Evolutionary conservation across 1,140 invertebrate genomes (phyloP).

Genomic region (Choristoneura fumiferana): DNA sequence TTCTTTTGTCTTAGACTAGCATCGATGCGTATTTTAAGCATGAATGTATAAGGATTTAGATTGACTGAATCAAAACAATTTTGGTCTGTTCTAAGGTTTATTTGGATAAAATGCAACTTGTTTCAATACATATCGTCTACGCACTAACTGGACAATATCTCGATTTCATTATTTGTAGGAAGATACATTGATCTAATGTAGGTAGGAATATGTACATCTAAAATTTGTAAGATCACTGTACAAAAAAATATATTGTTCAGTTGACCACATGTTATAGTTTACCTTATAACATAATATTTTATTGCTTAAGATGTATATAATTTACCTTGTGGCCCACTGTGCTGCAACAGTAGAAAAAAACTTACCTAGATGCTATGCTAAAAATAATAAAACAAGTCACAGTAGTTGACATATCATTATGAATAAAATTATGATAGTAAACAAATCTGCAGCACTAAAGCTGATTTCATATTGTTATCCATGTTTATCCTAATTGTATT

Average conservation of each 20-base stretch:
- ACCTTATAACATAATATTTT: conserved; percentile 17
- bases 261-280: conserved; percentile 8
- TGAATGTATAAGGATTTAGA: no score
- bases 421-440: neutral
- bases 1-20: no score
- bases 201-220: conserved; percentile 32
- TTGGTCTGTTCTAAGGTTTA: neutral
- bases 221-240: conserved; percentile 49
- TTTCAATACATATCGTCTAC: conserved; percentile 40
- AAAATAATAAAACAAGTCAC: conserved; percentile 32
- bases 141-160: conserved; percentile 36
- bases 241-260: conserved; percentile 40
- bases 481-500: no score
- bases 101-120: conserved; percentile 25
- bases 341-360: conserved; percentile 51
- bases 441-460: neutral
- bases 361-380: conserved; percentile 54
- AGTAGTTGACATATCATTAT: neutral
- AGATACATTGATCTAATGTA: no score
- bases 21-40: no score
- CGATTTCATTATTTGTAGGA: conserved; percentile 48
- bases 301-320: conserved; percentile 13
- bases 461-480: no score
- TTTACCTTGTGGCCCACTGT: conserved; percentile 29
- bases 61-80: no score